A percentile compares a stretch with the other conserved stretches of the same genome.
These are phyloP conservation scores for Lethenteron reissneri DNA, from an alignment of 2,113 vertebrate genomes.

Conservation along the genomic window DNA sequence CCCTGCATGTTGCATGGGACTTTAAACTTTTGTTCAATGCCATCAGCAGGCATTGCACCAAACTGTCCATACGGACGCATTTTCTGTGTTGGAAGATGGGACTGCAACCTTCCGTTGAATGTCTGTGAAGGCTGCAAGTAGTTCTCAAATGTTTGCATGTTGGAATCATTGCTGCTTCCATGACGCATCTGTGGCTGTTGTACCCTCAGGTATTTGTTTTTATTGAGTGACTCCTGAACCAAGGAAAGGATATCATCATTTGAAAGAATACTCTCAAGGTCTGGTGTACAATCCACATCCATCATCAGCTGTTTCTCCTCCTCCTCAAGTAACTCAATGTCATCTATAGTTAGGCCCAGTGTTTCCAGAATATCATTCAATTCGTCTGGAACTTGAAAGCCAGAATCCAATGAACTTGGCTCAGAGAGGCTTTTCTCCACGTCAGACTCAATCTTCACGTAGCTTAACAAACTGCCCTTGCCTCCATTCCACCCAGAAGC, in stretches of 20 bases:
- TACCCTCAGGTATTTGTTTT: no score
- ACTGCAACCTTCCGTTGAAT: no score
- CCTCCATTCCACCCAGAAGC: conserved; percentile 16
- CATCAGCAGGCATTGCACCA: no score
- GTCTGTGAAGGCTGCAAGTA: no score
- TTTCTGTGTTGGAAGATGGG: no score
- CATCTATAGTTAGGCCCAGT: conserved; percentile 8
- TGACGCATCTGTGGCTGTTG: no score
- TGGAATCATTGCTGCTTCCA: no score
- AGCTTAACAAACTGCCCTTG: conserved; percentile 6
- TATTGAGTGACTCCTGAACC: conserved; percentile 18
- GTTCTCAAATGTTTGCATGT: no score
- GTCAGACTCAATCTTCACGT: conserved; percentile 11
- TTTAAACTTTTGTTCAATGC: no score
- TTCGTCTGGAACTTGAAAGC: neutral
- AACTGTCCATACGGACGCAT: no score
- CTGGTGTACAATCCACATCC: conserved; percentile 9
- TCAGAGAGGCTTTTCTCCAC: conserved; percentile 17
- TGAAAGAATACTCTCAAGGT: conserved; percentile 15
- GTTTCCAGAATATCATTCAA: conserved; percentile 13
- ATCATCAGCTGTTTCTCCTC: conserved; percentile 21
- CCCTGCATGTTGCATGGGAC: no score
- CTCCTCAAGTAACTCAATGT: conserved; percentile 17
- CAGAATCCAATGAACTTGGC: no score
- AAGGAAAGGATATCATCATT: conserved; percentile 16